Evolutionary conservation across 1,140 invertebrate genomes (phyloP), one percentile per base, ranked within the genome.

Genomic region (Olivierus martensii): DNA sequence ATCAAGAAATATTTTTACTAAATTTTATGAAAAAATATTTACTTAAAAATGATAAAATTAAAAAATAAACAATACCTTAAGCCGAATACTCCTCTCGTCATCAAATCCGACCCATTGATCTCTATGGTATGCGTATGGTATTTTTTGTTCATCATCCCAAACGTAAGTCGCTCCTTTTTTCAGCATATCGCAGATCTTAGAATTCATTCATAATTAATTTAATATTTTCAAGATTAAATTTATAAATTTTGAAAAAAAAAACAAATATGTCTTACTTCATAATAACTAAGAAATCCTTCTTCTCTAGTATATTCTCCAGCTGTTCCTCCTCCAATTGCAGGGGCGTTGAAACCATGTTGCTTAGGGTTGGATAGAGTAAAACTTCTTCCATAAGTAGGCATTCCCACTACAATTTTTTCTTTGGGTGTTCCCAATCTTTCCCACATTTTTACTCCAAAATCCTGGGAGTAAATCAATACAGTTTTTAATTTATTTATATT

Each of bases 351-450:
- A 41, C 78, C 82, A 61, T 80, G 75, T n/a, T 78, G 73, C n/a
- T 70, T 73, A n/a, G 76, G 71, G 68, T 91, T 90, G 61, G 84
- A 82, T 22, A 93, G 69, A 0, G 87, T 91, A 65, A 84, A 93
- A 0, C 86, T 87, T 28, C 87, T 75, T 17, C 91, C 91, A 65
- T 96, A 96, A 1, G 90, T 94, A 2, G 92, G 90, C 38, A 95
- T 87, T 46, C 91, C 92, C 4, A 96, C 67, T 2, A 95, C 83
- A 22, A 96, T 66, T 72, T 94, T 94, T 36, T 82, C 75, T 0
- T 77, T 65, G 58, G 84, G 79, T 0, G 87, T 87, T 11, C 89
- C 89, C 60, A 84, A 78, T 4, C 78, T 73, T 21, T 89, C 84
- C 86, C 86, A 90, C 65, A 89, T 89, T 60, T 87, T 80, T 75